A percentile compares a stretch with the other conserved stretches of the same genome.
Evolutionary conservation across 1,140 invertebrate genomes (phyloP).

Genomic region (Leptestheria dahalacensis): DNA sequence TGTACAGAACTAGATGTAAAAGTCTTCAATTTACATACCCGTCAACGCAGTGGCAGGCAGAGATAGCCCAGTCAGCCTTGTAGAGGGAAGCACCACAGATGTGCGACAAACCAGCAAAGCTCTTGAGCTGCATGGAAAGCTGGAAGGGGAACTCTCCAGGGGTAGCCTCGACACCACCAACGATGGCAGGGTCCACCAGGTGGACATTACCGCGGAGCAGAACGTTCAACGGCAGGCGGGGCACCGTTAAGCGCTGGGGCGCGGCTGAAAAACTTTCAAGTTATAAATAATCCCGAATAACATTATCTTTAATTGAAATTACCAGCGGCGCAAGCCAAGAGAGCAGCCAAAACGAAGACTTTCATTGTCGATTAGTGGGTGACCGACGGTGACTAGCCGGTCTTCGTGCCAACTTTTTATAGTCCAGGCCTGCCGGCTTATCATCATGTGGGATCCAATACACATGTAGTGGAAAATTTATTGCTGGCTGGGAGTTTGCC

Average conservation of each 20-base stretch:
- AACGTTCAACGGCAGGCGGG: conserved; percentile 11
- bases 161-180: conserved; percentile 11
- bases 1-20: no score
- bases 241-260: conserved; percentile 4
- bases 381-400: background rate
- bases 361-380: conserved; percentile 4
- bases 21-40: conserved; percentile 22
- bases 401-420: background rate
- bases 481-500: no score
- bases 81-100: conserved; percentile 48
- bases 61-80: conserved; percentile 36
- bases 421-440: background rate
- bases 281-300: background rate
- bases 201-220: conserved; percentile 10
- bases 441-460: no score
- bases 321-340: conserved; percentile 13
- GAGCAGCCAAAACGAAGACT: conserved; percentile 3
- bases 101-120: conserved; percentile 23
- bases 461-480: no score
- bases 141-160: conserved; percentile 3
- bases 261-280: background rate
- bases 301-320: background rate
- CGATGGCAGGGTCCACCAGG: conserved; percentile 7
- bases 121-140: conserved; percentile 2
- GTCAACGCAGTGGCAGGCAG: conserved; percentile 46